Base-by-base conservation (phyloP, 2,888 invertebrate species). In the Noctua janthe region DNA sequence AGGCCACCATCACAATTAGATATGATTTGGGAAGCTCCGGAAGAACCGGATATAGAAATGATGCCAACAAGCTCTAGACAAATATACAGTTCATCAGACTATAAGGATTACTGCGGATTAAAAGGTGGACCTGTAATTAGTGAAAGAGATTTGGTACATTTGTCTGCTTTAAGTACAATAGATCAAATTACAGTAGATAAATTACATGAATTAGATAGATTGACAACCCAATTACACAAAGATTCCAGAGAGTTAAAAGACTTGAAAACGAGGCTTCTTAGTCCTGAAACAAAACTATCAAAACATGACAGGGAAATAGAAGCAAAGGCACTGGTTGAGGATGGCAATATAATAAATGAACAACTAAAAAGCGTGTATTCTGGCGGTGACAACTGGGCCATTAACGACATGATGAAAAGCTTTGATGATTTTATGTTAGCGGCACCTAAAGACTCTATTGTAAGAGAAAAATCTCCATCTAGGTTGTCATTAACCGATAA, bases 21-120 rank as follows among this genome's bases (percentile, higher is more conserved):
- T 84, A 98, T 99, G 98, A 99, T 99, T 89, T 98, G 98, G 98
- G 98, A 98, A 94, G 98, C 98, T 90, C 98, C 98, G 20, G 98
- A 98, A 94, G 98, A 98, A 89, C 95, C 96, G 49, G 98, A 98
- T 85, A 97, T 95, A 90, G 96, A 96, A 89, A 96, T 97, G 74
- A 95, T 97, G 86, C 97, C 97, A 59, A 95, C 97, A 72, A 96
- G 97, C 81, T 97, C 97, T 64, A 97, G 97, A 90, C 97, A 98
- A 95, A 97, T 98, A 75, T 98, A 98, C 92, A 98, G 98, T 93
- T 97, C 98, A 10, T 97, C 98, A 84, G 98, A 98, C 94, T 98
- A 98, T 91, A 98, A 98, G 95, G 98, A 98, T 93, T 98, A 98
- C 91, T 97, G 98, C 81, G 98, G 98, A 86, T 88, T 96, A 88